Evolutionary conservation across 1,140 invertebrate genomes (phyloP).

Genomic region (Drosophila dunni): DNA sequence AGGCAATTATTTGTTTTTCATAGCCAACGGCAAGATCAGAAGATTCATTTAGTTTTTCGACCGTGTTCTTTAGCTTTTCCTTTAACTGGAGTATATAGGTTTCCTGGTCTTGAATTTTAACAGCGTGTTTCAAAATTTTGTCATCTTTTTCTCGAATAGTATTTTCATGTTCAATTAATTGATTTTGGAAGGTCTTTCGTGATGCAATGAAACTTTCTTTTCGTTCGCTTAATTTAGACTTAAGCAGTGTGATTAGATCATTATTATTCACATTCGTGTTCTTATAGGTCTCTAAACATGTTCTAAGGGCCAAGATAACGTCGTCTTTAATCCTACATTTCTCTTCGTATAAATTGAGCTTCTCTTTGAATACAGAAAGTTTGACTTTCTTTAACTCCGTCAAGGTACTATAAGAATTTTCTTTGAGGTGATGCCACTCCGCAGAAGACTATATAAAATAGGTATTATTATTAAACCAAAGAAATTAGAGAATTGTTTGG

Average conservation of each 20-base stretch:
- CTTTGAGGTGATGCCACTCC: conserved; percentile 23
- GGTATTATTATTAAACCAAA: background rate
- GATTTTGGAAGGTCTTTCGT: background rate
- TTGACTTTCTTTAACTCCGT: conserved; percentile 23
- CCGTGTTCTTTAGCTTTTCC: background rate
- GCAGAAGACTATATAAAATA: conserved; percentile 1
- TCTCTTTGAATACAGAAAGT: conserved; percentile 25
- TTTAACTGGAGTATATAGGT: background rate
- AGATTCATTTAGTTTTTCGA: background rate
- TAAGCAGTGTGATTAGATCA: conserved; percentile 2
- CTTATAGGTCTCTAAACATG: conserved; percentile 36
- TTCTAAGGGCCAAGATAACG: conserved; percentile 20
- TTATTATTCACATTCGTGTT: conserved; percentile 20
- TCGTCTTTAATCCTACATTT: conserved; percentile 38
- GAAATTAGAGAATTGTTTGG: background rate
- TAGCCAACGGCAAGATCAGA: background rate
- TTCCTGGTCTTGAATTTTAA: background rate
- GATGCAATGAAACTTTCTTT: conserved; percentile 4
- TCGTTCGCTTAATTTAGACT: conserved; percentile 22
- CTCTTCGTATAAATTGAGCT: conserved; percentile 35
- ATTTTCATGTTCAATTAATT: conserved; percentile 6
- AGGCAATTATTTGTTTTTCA: background rate
- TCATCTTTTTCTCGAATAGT: background rate
- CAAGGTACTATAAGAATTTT: conserved; percentile 14
- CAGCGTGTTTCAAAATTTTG: conserved; percentile 1